These are phyloP conservation scores for Acanthosepion pharaonis DNA, from an alignment of 2,888 invertebrate species.

Conservation along the genomic window DNA sequence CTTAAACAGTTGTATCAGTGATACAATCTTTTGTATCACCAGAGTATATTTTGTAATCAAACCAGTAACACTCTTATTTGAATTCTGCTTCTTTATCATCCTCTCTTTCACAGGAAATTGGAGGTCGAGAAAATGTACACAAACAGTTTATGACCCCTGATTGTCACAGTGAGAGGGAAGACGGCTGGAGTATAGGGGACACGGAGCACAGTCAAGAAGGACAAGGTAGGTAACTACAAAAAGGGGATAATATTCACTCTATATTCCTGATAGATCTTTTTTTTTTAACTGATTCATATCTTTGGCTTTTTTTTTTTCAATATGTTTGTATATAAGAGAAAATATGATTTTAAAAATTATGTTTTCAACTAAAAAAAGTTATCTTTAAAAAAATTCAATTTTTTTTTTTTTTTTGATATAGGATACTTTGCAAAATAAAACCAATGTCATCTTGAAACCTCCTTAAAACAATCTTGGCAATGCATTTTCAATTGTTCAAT, in stretches of 20 bases:
- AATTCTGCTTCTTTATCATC: neutral
- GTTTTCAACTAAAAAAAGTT: neutral
- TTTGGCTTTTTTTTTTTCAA: neutral
- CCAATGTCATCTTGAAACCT: neutral
- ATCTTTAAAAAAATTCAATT: neutral
- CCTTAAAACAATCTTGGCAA: neutral
- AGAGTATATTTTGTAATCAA: neutral
- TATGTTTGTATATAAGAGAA: neutral
- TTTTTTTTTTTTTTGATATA: neutral
- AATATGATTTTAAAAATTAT: neutral
- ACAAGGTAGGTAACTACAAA: neutral
- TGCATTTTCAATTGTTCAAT: neutral
- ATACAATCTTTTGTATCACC: neutral
- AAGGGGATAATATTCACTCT: neutral
- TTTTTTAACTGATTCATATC: neutral
- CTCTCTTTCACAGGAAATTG: neutral
- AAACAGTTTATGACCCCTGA: slow-evolving; percentile 33
- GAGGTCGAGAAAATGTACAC: slow-evolving; percentile 33
- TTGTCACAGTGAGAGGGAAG: slow-evolving; percentile 33
- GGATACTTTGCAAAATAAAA: neutral
- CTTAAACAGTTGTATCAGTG: too few species aligned
- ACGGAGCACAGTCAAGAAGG: slow-evolving; percentile 14
- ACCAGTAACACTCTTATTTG: neutral
- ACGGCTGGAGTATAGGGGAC: slow-evolving; percentile 33
- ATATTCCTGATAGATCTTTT: neutral